Evolutionary conservation across 2,797 vertebrate species (phyloP).

Genomic region (Momotus momota): DNA sequence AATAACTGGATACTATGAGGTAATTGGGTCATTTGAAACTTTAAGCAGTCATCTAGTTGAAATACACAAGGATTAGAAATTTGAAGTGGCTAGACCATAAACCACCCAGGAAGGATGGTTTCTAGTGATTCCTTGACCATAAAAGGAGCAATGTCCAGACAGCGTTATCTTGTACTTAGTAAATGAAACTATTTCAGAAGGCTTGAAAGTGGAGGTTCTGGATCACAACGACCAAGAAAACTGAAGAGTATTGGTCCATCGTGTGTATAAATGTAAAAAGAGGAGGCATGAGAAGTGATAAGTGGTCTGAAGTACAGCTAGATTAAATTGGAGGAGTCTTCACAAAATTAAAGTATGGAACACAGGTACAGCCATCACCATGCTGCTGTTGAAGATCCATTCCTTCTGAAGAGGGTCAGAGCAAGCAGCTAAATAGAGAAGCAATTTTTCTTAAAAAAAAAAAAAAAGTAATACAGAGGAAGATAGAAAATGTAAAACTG

Average conservation of each 20-base stretch:
- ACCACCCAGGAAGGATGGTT: not conserved
- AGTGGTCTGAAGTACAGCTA: not conserved
- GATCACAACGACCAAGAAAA: not conserved
- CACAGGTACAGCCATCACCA: not conserved
- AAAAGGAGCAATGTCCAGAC: not conserved
- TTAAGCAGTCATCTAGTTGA: not conserved
- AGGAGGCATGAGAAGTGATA: not conserved
- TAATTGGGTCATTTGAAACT: not conserved
- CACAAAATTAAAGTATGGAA: not conserved
- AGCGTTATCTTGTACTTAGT: not conserved
- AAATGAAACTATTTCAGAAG: not conserved
- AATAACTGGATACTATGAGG: not conserved
- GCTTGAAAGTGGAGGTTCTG: not conserved
- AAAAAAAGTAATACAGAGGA: not conserved
- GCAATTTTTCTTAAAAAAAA: not conserved
- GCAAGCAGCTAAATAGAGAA: not conserved
- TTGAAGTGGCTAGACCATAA: not conserved
- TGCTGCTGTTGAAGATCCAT: not conserved
- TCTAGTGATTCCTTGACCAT: slow-evolving; percentile 1
- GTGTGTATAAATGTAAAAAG: not conserved
- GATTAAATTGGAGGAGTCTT: not conserved
- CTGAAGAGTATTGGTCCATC: not conserved
- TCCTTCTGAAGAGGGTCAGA: not conserved
- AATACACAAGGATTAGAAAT: not conserved
- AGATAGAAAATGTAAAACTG: not conserved